Evolutionary conservation across 2,888 invertebrate species (phyloP), one percentile per base, ranked within the genome.

Genomic region (Noctua janthina): DNA sequence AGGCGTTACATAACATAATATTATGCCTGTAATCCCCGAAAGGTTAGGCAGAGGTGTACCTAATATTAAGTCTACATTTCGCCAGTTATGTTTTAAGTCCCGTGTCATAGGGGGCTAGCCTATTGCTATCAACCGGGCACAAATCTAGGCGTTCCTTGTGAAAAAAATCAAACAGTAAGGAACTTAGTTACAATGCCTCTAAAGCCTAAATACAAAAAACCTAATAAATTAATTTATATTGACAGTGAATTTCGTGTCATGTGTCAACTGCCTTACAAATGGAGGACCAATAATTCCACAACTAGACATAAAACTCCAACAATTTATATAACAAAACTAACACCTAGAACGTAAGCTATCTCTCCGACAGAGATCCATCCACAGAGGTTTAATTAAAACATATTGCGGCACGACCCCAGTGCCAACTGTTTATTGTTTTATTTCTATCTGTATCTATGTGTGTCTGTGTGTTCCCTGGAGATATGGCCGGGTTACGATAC

Each of bases 301-400:
- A n/a, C 11, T 20, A 15, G 1, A 11, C 46, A 39, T 66, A 46
- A 49, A 79, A 68, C 15, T 74, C 2, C 23, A 35, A 8, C 20
- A 1, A 43, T 35, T 74, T 73, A 56, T 20, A 81, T 70, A 62
- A 23, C 39, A 49, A 74, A 71, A 74, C 51, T 70, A 70, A 69
- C 49, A 20, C 70, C 72, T 35, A 46, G 64, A 66, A 69, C 39
- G 49, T 10, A n/a, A 67, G 23, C 80, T 62, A 23, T 72, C 72
- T 56, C 46, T 15, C 68, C 13, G 43, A 76, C 76, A 74, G 15
- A 71, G 11, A 79, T 46, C 66, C 66, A 46, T 84, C 74, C 69
- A 70, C 85, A 72, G 64, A 68, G 74, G 79, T 85, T 87, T 88
- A 88, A 88, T 88, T 88, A 88, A 86, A 88, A 82, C 76, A 71